A percentile compares a stretch with the other conserved stretches of the same genome.
phyloP scores from a whole-genome alignment of 2,888 invertebrate species.

The Hyposoter dolosus region DNA sequence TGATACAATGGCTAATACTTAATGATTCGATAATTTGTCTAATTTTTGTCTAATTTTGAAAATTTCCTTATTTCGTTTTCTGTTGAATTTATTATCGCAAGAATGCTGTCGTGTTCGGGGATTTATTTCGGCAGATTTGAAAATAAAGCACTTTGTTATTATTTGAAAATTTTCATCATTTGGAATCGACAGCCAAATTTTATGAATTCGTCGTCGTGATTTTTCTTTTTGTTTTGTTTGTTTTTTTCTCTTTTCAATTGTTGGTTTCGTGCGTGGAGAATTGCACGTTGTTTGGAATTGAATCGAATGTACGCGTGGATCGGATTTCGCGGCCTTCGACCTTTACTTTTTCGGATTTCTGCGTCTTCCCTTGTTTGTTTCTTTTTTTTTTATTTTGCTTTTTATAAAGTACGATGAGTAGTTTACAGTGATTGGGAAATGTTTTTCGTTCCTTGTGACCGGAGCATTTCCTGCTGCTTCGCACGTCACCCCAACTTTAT shows the following conservation, averaged over 20 bases:
- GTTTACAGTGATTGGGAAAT: slow-evolving; percentile 73
- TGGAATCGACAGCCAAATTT: slow-evolving; percentile 66
- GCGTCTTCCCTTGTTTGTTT: slow-evolving; percentile 13
- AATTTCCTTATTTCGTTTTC: slow-evolving; percentile 32
- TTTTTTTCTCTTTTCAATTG: not conserved
- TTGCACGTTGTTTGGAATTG: slow-evolving; percentile 60
- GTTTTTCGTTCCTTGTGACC: slow-evolving; percentile 66
- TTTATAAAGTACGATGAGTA: slow-evolving; percentile 71
- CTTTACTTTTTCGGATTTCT: slow-evolving; percentile 15
- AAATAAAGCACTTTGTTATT: not conserved
- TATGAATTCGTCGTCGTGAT: slow-evolving; percentile 48
- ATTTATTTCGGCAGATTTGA: slow-evolving; percentile 34
- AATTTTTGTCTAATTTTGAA: slow-evolving; percentile 62
- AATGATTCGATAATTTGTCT: slow-evolving; percentile 76
- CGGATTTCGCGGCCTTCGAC: slow-evolving; percentile 32
- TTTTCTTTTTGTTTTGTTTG: slow-evolving; percentile 21
- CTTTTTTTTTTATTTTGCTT: slow-evolving; percentile 28
- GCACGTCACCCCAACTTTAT: slow-evolving; percentile 58
- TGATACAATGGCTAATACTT: slow-evolving; percentile 83
- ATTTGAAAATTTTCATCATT: slow-evolving; percentile 52
- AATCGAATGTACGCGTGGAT: slow-evolving; percentile 42
- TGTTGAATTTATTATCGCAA: slow-evolving; percentile 67
- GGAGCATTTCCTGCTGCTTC: slow-evolving; percentile 35
- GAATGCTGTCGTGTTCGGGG: slow-evolving; percentile 75
- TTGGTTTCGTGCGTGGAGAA: slow-evolving; percentile 34